These are phyloP conservation scores for Drosophila sp. DNA, from an alignment of 1,140 invertebrate genomes.

Conservation along the genomic window DNA sequence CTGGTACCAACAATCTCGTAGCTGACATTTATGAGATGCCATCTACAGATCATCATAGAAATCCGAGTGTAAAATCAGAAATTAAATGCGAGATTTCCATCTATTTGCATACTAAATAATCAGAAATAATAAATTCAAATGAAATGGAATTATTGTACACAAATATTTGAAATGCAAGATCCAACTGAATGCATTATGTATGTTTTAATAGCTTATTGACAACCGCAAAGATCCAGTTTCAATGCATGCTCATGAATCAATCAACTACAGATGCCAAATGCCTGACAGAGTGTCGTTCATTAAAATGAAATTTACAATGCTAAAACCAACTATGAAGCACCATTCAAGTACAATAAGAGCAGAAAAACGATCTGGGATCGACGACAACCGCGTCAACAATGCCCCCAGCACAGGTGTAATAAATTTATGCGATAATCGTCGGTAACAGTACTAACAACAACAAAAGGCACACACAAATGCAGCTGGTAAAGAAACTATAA, in stretches of 20 bases:
- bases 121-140: not conserved
- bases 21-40: not conserved
- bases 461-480: not conserved
- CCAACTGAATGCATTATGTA: not conserved
- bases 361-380: conserved; percentile 25
- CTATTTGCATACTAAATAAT: too few relatives aligned
- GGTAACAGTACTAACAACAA: not conserved
- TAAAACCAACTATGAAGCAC: conserved; percentile 8
- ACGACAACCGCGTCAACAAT: not conserved
- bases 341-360: conserved; percentile 10
- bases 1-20: not conserved
- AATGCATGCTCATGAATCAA: conserved; percentile 56
- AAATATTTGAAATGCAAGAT: not conserved
- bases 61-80: too few relatives aligned
- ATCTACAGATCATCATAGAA: not conserved
- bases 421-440: conserved; percentile 36
- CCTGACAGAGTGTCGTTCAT: conserved; percentile 57
- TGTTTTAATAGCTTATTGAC: conserved; percentile 1
- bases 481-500: not conserved
- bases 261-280: conserved; percentile 65
- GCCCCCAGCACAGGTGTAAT: conserved; percentile 22
- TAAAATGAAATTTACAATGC: conserved; percentile 62
- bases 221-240: not conserved
- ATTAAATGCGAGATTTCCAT: too few relatives aligned
- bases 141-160: not conserved